phyloP scores from a whole-genome alignment of 2,888 invertebrate genomes.

The Diplazon laetatorius region DNA sequence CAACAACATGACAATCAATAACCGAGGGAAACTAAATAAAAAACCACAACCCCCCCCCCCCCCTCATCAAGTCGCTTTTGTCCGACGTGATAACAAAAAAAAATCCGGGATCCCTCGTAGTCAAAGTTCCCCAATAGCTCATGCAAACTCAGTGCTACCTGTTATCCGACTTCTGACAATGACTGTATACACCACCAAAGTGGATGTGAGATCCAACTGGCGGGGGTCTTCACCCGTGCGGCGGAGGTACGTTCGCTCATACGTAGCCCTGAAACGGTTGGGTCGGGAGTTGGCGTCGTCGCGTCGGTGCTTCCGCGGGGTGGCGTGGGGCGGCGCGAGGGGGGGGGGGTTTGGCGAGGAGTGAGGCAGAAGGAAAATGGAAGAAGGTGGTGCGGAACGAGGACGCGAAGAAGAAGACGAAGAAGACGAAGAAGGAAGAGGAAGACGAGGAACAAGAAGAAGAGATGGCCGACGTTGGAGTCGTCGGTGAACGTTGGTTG shows the following conservation, averaged over 20 bases:
- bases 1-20: too few relatives aligned
- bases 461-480: constrained; percentile 63
- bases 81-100: too few relatives aligned
- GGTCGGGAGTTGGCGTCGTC: constrained; percentile 54
- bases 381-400: constrained; percentile 57
- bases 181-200: too few relatives aligned
- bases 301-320: constrained; percentile 43
- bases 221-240: too few relatives aligned
- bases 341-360: constrained; percentile 51
- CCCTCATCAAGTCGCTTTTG: too few relatives aligned
- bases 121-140: too few relatives aligned
- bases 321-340: constrained; percentile 45
- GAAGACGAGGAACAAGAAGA: constrained; percentile 51
- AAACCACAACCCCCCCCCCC: too few relatives aligned
- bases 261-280: background rate
- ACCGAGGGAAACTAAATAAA: too few relatives aligned
- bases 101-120: too few relatives aligned
- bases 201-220: background rate
- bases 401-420: constrained; percentile 26
- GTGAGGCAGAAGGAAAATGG: constrained; percentile 63
- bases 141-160: too few relatives aligned
- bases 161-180: too few relatives aligned
- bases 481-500: constrained; percentile 44
- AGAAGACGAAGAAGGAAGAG: background rate
- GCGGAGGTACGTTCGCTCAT: too few relatives aligned